phyloP scores from a whole-genome alignment of 2,888 invertebrate genomes.

The Pterostichus niger region DNA sequence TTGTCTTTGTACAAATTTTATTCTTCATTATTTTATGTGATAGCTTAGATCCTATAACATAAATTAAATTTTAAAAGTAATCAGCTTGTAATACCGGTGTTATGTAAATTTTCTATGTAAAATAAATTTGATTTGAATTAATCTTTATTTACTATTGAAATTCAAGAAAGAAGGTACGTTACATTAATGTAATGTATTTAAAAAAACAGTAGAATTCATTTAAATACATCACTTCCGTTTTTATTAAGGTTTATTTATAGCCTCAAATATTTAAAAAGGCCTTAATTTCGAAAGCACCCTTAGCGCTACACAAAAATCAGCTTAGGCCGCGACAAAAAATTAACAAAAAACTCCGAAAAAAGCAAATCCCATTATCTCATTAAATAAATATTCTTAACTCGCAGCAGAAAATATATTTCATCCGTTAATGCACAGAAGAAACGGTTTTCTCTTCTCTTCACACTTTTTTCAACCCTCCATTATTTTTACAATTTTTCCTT shows the following conservation, averaged over 20 bases:
- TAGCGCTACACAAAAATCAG: slow-evolving; percentile 7
- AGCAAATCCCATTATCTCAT: slow-evolving; percentile 41
- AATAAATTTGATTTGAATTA: no score
- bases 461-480: slow-evolving; percentile 24
- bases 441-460: slow-evolving; percentile 5
- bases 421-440: slow-evolving; percentile 21
- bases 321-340: background rate
- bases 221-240: background rate
- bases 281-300: slow-evolving; percentile 16
- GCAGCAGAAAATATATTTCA: slow-evolving; percentile 28
- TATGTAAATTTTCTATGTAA: no score
- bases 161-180: background rate
- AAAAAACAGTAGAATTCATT: background rate
- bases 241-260: background rate
- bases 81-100: no score
- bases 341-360: background rate
- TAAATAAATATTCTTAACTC: slow-evolving; percentile 43
- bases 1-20: no score
- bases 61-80: no score
- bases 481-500: slow-evolving; percentile 38
- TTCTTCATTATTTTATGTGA: no score
- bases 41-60: no score
- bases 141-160: background rate
- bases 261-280: slow-evolving; percentile 20
- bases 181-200: background rate